A percentile compares a stretch with the other conserved stretches of the same genome.
Conservation (phyloP, 1,140 invertebrate species). For the Aleiodes sp. region DNA sequence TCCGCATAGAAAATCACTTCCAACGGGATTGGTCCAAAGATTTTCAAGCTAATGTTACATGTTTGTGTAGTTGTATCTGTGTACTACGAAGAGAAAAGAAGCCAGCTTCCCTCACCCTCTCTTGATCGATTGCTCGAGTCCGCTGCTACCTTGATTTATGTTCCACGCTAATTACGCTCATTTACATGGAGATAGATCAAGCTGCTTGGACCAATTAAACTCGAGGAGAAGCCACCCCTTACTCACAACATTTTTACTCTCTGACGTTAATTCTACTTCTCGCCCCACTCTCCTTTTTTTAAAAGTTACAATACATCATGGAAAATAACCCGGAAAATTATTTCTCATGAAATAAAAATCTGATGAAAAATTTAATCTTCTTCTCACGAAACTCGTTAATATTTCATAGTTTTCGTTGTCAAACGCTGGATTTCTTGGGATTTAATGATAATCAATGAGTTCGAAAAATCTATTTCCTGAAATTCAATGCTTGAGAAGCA, state of each 20-base stretch:
- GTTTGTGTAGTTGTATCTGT: background rate
- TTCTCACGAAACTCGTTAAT: no score
- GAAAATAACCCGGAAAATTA: background rate
- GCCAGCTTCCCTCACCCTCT: constrained; percentile 13
- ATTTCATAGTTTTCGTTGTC: no score
- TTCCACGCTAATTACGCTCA: constrained; percentile 59
- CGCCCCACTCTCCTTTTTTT: background rate
- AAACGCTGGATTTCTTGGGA: background rate
- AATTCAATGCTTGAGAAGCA: background rate
- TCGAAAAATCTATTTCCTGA: constrained; percentile 2
- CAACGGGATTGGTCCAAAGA: background rate
- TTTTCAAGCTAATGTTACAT: background rate
- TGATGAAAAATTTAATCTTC: background rate
- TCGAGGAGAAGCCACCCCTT: constrained; percentile 16
- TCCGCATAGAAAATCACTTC: constrained; percentile 49
- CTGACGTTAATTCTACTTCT: no score
- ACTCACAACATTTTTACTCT: background rate
- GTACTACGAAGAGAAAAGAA: background rate
- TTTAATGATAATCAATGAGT: no score
- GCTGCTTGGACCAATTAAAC: constrained; percentile 47
- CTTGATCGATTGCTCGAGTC: constrained; percentile 48
- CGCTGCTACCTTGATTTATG: constrained; percentile 58
- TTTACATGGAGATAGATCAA: constrained; percentile 61
- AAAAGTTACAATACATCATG: background rate
- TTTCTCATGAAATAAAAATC: constrained; percentile 6